Evolutionary conservation across 2,888 invertebrate genomes (phyloP), one percentile per base, ranked within the genome.

Genomic region (Calliopum simillimum): DNA sequence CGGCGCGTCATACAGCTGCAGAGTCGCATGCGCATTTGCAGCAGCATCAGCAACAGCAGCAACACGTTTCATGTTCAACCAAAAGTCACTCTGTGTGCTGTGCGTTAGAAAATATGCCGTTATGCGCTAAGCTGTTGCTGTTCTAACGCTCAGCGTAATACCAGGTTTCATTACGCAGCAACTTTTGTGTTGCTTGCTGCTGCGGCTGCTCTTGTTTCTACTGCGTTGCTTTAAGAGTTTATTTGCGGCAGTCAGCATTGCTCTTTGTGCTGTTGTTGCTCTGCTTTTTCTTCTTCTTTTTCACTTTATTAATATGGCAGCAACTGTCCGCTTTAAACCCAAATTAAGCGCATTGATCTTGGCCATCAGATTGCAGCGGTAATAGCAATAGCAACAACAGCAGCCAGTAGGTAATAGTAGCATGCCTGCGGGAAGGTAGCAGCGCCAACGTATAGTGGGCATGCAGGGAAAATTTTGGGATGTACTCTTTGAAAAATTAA

Each of bases 321-420:
- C 47, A 67, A 58, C 19, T 67, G 67, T 67, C 67, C 56, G 58
- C 58, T 67, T 56, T 46, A 49, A 58, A 58, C 56, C 47, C 67
- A 67, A 58, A 67, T 58, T 56, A 67, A 67, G 58, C 67, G 46
- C 67, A 49, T 33, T 67, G 47, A 49, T 58, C 67, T 67, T 58
- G 53, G 46, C 43, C 64, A 64, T 25, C 19, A 51, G 64, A 49
- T 41, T 49, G 33, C 47, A 14, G 16, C 44, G 43, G 19, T 11
- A 23, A 14, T 21, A 44, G 61, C 46, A 61, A 14, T 19, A 41
- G 21, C 56, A 61, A 4, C 44, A 44, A 12, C 44, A 44, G 14
- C 46, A 14, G 13, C 16, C 3, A 58, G n/a, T 19, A 23, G 19
- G 53, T 21, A 53, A 53, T 14, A 49, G 16, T 49, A 23, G 8